Base-by-base conservation (phyloP, 2,888 invertebrate species). In the Hirtodrosophila histrioides region DNA sequence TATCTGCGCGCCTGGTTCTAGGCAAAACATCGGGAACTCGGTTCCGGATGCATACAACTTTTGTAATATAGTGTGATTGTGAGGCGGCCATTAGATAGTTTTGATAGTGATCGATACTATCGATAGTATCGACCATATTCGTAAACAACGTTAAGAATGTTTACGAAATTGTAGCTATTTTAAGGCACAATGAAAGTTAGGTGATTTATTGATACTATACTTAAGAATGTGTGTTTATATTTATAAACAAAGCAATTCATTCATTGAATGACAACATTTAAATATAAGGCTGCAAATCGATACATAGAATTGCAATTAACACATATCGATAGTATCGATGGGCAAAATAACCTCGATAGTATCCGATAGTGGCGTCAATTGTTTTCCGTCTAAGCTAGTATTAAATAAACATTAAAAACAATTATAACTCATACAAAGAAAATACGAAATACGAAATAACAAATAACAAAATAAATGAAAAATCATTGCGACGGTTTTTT, bases 1-100 rank as follows among this genome's bases (percentile, higher is more conserved):
- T 83, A 75, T 56, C 46, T 86, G 58, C 73, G 81, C 39, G 65
- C 84, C 48, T 83, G 84, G 86, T 83, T 80, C 67, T 83, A 76
- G 37, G 10, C 5, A 6, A 24, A 23, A 41, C 12, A 10, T 35
- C 35, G 11, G 6, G 17, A 35, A 35, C 49, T 27, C 17, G 35
- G 9, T 23, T 6, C 27, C 11, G 24, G 36, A 10, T 36, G 2
- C 39, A 24, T 9, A 23, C 24, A 46, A 17, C 45, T 37, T 31
- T 31, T 55, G 50, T 60, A 62, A 37, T 64, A 43, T 41, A 57
- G 48, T 27, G 24, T 43, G 3, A 36, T 35, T n/a, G 31, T 46
- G 31, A 44, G 49, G 27, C 27, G 31, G 31, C 4, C 3, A 7
- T 31, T 8, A 31, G 3, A 31, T 8, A 31, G 31, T 7, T 8